These are phyloP conservation scores for Pogona vitticeps DNA, from an alignment of 2,113 vertebrate genomes.

Conservation along the genomic window DNA sequence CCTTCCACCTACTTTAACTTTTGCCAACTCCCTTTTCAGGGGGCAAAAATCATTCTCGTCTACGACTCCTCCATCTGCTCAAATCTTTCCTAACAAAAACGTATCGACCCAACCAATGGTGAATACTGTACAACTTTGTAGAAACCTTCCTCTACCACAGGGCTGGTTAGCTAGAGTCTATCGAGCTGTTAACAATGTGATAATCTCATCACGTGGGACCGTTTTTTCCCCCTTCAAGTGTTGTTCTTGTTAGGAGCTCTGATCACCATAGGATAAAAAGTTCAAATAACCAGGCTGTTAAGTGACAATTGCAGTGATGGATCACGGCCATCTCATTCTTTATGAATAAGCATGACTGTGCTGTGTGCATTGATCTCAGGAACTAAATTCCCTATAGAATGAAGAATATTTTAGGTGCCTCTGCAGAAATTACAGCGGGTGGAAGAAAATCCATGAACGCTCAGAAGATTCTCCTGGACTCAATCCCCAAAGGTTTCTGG, in stretches of 20 bases:
- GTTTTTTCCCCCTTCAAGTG: background rate
- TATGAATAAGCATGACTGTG: slow-evolving; percentile 63
- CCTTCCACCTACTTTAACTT: too few species aligned
- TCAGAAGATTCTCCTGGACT: slow-evolving; percentile 62
- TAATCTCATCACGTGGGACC: background rate
- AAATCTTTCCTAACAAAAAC: background rate
- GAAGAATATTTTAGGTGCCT: slow-evolving; percentile 57
- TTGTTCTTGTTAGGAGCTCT: background rate
- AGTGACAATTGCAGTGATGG: background rate
- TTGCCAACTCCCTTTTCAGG: too few species aligned
- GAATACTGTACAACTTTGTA: background rate
- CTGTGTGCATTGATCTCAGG: slow-evolving; percentile 66
- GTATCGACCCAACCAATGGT: background rate
- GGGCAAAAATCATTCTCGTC: too few species aligned
- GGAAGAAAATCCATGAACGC: slow-evolving; percentile 70
- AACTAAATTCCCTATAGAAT: slow-evolving; percentile 67
- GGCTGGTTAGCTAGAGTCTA: too few species aligned
- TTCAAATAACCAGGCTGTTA: background rate
- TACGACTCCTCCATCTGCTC: background rate
- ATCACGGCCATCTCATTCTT: slow-evolving; percentile 60
- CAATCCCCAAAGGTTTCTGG: slow-evolving; percentile 44
- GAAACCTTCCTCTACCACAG: background rate
- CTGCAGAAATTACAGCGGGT: background rate
- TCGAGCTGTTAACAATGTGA: background rate
- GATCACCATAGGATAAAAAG: background rate